phyloP scores from a whole-genome alignment of 2,888 invertebrate species.

The Trypoxylon attenuatum region DNA sequence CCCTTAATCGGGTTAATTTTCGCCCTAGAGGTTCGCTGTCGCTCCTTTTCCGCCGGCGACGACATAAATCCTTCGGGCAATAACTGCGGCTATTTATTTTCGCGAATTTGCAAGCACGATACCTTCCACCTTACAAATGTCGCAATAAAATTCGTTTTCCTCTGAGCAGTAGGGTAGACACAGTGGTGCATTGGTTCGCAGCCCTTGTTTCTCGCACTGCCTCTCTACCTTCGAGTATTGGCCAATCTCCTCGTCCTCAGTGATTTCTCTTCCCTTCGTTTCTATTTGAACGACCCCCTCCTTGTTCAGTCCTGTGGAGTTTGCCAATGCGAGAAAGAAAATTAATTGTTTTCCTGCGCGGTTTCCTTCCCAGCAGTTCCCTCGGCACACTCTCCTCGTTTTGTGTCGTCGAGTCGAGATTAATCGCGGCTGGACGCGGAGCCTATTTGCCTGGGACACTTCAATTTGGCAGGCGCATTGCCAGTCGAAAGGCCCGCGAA shows the following conservation, averaged over 20 bases:
- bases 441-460: slow-evolving; percentile 33
- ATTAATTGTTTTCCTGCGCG: slow-evolving; percentile 38
- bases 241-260: slow-evolving; percentile 2
- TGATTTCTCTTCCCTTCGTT: not conserved
- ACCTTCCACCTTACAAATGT: slow-evolving; percentile 33
- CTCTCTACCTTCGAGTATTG: not conserved
- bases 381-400: slow-evolving; percentile 4
- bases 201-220: not conserved
- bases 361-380: slow-evolving; percentile 3
- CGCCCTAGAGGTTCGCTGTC: not conserved
- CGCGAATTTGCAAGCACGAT: slow-evolving; percentile 45
- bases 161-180: no score
- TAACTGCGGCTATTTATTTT: slow-evolving; percentile 25
- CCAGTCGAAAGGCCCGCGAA: not conserved
- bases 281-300: not conserved
- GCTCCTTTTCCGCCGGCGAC: not conserved
- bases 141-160: slow-evolving; percentile 51
- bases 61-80: slow-evolving; percentile 26
- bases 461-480: slow-evolving; percentile 12
- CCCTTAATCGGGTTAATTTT: slow-evolving; percentile 12
- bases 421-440: slow-evolving; percentile 34
- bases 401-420: slow-evolving; percentile 25
- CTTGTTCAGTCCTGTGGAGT: slow-evolving; percentile 2
- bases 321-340: slow-evolving; percentile 36
- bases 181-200: not conserved